Evolutionary conservation across 2,888 invertebrate genomes (phyloP).

Genomic region (Halocaridina rubra): DNA sequence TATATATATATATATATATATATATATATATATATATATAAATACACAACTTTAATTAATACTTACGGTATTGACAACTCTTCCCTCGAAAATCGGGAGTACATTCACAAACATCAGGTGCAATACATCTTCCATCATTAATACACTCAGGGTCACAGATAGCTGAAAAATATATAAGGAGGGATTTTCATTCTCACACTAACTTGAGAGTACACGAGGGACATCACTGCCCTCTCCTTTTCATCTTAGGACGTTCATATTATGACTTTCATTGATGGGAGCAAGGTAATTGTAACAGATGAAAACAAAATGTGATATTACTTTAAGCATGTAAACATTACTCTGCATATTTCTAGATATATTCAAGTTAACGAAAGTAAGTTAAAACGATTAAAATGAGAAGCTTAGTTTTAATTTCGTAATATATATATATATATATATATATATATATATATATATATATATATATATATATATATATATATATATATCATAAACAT

Average conservation of each 20-base stretch:
- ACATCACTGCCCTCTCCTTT: too few species aligned
- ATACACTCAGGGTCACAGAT: slow-evolving; percentile 79
- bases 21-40: slow-evolving; percentile 6
- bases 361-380: too few species aligned
- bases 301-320: too few species aligned
- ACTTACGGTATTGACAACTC: slow-evolving; percentile 78
- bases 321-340: too few species aligned
- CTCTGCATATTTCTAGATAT: too few species aligned
- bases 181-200: too few species aligned
- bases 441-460: neutral
- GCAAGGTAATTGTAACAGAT: too few species aligned
- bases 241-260: too few species aligned
- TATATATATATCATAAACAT: neutral
- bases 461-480: neutral
- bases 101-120: slow-evolving; percentile 83
- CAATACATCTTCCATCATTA: slow-evolving; percentile 85
- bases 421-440: neutral
- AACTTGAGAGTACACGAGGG: too few species aligned
- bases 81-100: slow-evolving; percentile 78
- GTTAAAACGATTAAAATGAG: too few species aligned
- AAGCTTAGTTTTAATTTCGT: neutral
- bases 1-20: slow-evolving; percentile 22
- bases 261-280: too few species aligned
- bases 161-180: slow-evolving; percentile 71
- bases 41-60: neutral